Conservation (phyloP, 2,888 invertebrate species). For the Acanthococcus lagerstroemiae region DNA sequence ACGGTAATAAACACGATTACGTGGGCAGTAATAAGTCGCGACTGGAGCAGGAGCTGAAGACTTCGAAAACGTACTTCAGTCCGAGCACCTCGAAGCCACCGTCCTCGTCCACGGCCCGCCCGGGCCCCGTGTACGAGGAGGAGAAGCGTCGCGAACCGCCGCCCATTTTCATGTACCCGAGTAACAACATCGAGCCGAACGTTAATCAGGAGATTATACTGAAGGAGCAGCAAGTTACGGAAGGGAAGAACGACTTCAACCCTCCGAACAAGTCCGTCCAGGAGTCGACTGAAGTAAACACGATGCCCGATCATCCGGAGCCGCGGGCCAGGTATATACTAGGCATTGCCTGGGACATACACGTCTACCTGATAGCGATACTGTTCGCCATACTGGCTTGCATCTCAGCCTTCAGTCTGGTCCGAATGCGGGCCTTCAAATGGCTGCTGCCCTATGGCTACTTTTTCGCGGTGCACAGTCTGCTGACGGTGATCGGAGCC, state of each 20-base stretch:
- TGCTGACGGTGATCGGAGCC: slow-evolving; percentile 70
- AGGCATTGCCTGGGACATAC: slow-evolving; percentile 83
- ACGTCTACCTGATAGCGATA: slow-evolving; percentile 76
- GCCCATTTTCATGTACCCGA: background rate
- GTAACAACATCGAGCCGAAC: slow-evolving; percentile 9
- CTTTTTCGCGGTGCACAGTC: slow-evolving; percentile 72
- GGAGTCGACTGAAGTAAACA: slow-evolving; percentile 36
- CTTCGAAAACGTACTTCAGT: slow-evolving; percentile 42
- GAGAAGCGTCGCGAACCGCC: background rate
- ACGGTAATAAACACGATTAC: slow-evolving; percentile 70
- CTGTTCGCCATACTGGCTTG: slow-evolving; percentile 74
- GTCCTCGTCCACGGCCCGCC: background rate
- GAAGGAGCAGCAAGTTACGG: slow-evolving; percentile 33
- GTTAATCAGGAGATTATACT: slow-evolving; percentile 33
- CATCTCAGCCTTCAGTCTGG: slow-evolving; percentile 74
- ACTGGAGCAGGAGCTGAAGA: slow-evolving; percentile 41
- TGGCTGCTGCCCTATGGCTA: slow-evolving; percentile 80
- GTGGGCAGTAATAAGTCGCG: slow-evolving; percentile 46
- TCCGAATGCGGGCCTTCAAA: slow-evolving; percentile 74
- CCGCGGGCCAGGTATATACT: slow-evolving; percentile 44
- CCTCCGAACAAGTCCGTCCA: slow-evolving; percentile 1
- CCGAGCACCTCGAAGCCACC: background rate
- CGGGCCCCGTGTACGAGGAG: background rate
- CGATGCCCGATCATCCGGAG: slow-evolving; percentile 37
- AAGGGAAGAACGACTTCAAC: slow-evolving; percentile 26